Evolutionary conservation across 2,888 invertebrate genomes (phyloP).

Genomic region (Pandemis heparana): DNA sequence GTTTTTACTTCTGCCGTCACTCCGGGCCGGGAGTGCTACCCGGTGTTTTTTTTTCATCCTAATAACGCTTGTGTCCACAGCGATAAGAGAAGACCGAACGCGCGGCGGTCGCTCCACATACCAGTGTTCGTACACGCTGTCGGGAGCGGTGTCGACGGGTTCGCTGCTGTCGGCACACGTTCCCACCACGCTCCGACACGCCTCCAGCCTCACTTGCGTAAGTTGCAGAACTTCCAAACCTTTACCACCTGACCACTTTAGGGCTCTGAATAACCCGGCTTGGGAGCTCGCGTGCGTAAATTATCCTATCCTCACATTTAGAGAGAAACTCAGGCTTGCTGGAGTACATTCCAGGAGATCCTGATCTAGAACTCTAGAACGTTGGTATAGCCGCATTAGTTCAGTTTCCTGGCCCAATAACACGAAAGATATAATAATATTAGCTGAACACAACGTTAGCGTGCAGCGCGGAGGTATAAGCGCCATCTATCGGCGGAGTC

Average conservation of each 20-base stretch:
- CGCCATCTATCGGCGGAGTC: too few species aligned
- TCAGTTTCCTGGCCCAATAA: too few species aligned
- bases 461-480: too few species aligned
- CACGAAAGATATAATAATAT: too few species aligned
- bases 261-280: constrained; percentile 59
- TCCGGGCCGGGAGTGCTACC: too few species aligned
- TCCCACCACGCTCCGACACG: constrained; percentile 76
- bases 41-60: neutral
- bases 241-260: neutral
- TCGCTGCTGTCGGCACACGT: constrained; percentile 77
- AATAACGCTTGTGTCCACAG: constrained; percentile 75
- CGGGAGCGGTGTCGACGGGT: constrained; percentile 87
- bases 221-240: constrained; percentile 48
- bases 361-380: too few species aligned
- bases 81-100: constrained; percentile 97
- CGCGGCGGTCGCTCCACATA: constrained; percentile 98
- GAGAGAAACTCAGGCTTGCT: neutral
- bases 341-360: neutral
- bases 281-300: constrained; percentile 46
- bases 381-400: too few species aligned
- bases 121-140: constrained; percentile 96
- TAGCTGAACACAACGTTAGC: too few species aligned
- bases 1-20: too few species aligned
- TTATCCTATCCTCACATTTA: too few species aligned
- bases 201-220: constrained; percentile 81